Evolutionary conservation across 2,113 vertebrate genomes (phyloP).

Genomic region (Oncorhynchus kisutch): DNA sequence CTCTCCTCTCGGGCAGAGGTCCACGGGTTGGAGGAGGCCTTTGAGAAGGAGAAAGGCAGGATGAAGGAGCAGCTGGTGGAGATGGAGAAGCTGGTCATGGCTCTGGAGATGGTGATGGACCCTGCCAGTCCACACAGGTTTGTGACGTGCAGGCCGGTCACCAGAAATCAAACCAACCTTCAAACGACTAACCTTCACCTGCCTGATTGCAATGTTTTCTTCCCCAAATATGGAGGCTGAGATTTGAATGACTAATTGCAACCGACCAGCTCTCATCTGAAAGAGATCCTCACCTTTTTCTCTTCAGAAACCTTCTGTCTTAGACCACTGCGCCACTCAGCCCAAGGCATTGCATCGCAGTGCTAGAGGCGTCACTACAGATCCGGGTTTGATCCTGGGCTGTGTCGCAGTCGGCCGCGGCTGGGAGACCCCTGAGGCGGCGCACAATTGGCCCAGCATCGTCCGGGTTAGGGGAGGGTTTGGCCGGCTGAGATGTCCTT

Average conservation of each 20-base stretch:
- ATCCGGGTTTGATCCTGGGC: too few species aligned
- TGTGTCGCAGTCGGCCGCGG: too few species aligned
- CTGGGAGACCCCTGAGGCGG: too few species aligned
- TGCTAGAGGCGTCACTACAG: too few species aligned
- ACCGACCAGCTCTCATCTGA: conserved; percentile 10
- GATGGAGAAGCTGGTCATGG: conserved; percentile 67
- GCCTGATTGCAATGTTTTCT: conserved; percentile 24
- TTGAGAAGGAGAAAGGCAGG: conserved; percentile 59
- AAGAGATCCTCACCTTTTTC: neutral
- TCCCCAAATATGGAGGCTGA: conserved; percentile 25
- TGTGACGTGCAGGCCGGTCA: conserved; percentile 53
- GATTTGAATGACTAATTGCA: conserved; percentile 39
- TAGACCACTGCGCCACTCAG: too few species aligned
- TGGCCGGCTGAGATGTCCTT: too few species aligned
- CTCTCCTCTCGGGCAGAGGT: conserved; percentile 42
- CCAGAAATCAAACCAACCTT: conserved; percentile 23
- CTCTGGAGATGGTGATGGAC: conserved; percentile 66
- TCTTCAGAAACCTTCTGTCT: too few species aligned
- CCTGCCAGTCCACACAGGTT: conserved; percentile 67
- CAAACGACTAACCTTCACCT: conserved; percentile 50
- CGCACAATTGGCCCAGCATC: too few species aligned
- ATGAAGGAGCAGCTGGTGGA: conserved; percentile 69
- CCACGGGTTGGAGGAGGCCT: conserved; percentile 38
- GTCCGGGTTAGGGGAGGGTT: too few species aligned
- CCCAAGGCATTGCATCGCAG: too few species aligned